Evolutionary conservation across 2,113 vertebrate species (phyloP), one percentile per base, ranked within the genome.

Genomic region (Psephotus haematonotus): DNA sequence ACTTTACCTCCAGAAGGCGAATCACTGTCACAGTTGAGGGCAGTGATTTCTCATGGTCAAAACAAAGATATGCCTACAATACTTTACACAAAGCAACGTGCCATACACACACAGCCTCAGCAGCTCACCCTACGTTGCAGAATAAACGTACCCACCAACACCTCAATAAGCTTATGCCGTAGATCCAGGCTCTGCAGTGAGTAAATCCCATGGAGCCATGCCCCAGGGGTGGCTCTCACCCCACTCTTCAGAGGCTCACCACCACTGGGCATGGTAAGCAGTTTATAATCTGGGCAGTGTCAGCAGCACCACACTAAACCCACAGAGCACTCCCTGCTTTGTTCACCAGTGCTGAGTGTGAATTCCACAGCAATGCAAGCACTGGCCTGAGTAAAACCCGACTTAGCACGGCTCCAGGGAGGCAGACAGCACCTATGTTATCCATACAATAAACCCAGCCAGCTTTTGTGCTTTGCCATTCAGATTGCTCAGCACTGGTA

Each of bases 341-440:
- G 63, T 31, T 71, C 24, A 6, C 33, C 23, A 5, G 12, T 17
- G 80, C 91, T 50, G 78, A 75, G 78, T 0, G 1, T 0, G 13
- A 87, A 80, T 92, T 33, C 74, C 67, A 27, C 6, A 8, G 37
- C 9, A 2, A 18, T 0, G n/a, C 37, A 7, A 68, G 69, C 52
- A 31, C 52, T 3, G 1, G 5, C 1, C 2, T 8, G 64, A 63
- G 71, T 37, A 10, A 41, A 25, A 27, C 43, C 24, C 0, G 43
- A 41, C 59, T 63, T 14, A 90, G 63, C 53, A 3, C 0, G 17
- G 90, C 82, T 90, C 87, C 70, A 1, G 93, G 83, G 83, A 23
- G 22, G 72, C 91, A 91, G 90, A 46, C 41, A 0, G 92, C 49
- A 43, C 92, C 70, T n/a, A 8, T 27, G n/a, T 46, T 5, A 39